Conservation (phyloP, 2,888 invertebrate genomes). For the Pristionchus japonicus region DNA sequence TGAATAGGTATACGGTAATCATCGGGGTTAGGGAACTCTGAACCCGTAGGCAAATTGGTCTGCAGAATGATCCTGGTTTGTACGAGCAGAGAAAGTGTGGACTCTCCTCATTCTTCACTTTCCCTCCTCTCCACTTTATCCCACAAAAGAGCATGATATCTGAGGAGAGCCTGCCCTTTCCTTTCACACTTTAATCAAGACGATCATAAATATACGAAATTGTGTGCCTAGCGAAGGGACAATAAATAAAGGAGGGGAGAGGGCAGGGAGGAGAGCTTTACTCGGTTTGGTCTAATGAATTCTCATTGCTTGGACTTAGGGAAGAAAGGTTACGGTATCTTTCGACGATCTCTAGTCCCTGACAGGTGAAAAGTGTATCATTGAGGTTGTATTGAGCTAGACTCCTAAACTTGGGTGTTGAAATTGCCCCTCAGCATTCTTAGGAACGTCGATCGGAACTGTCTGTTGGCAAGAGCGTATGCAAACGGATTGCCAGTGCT, state of each 20-base stretch:
- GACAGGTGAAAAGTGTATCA: background rate
- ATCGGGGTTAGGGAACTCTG: background rate
- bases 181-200: background rate
- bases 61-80: background rate
- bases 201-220: background rate
- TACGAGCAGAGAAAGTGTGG: background rate
- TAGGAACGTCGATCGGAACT: slow-evolving; percentile 72
- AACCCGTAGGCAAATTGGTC: background rate
- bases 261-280: background rate
- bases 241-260: background rate
- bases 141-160: background rate
- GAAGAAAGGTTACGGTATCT: background rate
- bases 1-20: background rate
- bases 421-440: slow-evolving; percentile 71
- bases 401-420: slow-evolving; percentile 46
- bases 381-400: background rate
- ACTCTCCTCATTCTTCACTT: background rate
- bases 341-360: background rate
- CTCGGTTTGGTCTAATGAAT: background rate
- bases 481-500: slow-evolving; percentile 74
- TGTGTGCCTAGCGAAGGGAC: background rate
- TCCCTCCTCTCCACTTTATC: background rate
- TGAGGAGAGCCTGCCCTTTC: background rate
- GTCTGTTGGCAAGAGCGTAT: slow-evolving; percentile 74
- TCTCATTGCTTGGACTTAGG: background rate